A percentile compares a stretch with the other conserved stretches of the same genome.
Conservation (phyloP, 2,113 vertebrate species). For the Sporophila hypoxantha region DNA sequence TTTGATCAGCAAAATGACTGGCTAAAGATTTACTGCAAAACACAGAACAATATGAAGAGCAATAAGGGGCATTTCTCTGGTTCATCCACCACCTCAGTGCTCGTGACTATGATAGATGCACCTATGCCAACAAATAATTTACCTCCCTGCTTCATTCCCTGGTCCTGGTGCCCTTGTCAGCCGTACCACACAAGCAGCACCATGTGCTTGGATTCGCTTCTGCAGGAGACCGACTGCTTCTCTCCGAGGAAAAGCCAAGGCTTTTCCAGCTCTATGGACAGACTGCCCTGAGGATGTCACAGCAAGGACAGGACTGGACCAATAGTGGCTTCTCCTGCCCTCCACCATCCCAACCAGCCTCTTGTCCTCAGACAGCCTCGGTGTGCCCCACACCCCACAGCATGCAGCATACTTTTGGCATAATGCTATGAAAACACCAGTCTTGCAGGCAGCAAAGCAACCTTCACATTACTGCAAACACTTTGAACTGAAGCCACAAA, state of each 20-base stretch:
- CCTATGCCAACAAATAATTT: background rate
- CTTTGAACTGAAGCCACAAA: constrained; percentile 54
- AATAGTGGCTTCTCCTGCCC: constrained; percentile 13
- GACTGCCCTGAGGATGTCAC: background rate
- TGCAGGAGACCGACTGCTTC: background rate
- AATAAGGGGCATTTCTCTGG: background rate
- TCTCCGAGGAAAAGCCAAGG: background rate
- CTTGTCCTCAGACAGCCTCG: constrained; percentile 9
- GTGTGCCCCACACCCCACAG: background rate
- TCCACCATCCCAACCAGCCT: background rate
- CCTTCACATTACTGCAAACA: constrained; percentile 3
- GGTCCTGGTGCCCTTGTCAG: background rate
- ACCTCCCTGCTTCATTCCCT: background rate
- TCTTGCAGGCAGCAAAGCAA: constrained; percentile 52
- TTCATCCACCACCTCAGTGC: background rate
- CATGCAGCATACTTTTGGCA: background rate
- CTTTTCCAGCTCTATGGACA: background rate
- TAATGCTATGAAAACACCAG: constrained; percentile 32
- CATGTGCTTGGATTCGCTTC: background rate
- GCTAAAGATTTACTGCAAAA: background rate
- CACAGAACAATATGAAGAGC: background rate
- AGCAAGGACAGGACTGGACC: background rate
- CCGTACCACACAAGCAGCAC: background rate
- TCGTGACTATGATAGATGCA: fast-evolving
- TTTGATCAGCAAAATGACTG: background rate